These are phyloP conservation scores for Lithophane socia DNA, from an alignment of 2,888 invertebrate genomes.

Conservation along the genomic window DNA sequence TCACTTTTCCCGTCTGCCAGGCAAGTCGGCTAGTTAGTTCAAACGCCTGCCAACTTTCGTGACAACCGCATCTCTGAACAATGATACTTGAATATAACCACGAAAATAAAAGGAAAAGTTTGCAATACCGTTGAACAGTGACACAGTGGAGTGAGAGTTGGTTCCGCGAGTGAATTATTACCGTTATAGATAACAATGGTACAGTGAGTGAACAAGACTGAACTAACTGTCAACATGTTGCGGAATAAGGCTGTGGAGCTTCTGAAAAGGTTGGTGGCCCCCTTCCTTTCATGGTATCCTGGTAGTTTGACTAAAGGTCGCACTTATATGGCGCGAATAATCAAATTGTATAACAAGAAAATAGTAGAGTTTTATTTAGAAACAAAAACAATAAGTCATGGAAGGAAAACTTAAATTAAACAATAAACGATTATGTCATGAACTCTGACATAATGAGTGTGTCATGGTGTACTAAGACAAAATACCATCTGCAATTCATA, in stretches of 20 bases:
- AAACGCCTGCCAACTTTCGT: slow-evolving; percentile 81
- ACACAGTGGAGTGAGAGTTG: slow-evolving; percentile 57
- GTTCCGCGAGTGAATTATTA: slow-evolving; percentile 42
- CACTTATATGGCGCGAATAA: background rate
- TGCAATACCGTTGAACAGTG: slow-evolving; percentile 32
- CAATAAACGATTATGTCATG: background rate
- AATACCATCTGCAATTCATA: slow-evolving; percentile 24
- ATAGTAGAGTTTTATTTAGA: background rate
- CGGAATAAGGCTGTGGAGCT: slow-evolving; percentile 77
- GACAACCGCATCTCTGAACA: slow-evolving; percentile 71
- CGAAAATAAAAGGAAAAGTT: slow-evolving; percentile 51
- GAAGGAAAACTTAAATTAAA: background rate
- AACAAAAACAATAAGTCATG: background rate
- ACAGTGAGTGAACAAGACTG: slow-evolving; percentile 47
- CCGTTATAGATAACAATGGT: slow-evolving; percentile 43
- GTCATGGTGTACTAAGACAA: background rate
- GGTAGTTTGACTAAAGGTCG: slow-evolving; percentile 15
- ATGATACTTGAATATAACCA: slow-evolving; percentile 51
- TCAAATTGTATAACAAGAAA: background rate
- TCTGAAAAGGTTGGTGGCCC: slow-evolving; percentile 63
- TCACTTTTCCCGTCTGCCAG: slow-evolving; percentile 74
- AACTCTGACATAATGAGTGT: background rate
- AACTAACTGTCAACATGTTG: slow-evolving; percentile 71
- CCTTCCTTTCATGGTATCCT: slow-evolving; percentile 35
- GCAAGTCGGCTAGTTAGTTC: slow-evolving; percentile 72